These are phyloP conservation scores for Xyrauchen texanus DNA, from an alignment of 2,113 vertebrate species.

Conservation along the genomic window DNA sequence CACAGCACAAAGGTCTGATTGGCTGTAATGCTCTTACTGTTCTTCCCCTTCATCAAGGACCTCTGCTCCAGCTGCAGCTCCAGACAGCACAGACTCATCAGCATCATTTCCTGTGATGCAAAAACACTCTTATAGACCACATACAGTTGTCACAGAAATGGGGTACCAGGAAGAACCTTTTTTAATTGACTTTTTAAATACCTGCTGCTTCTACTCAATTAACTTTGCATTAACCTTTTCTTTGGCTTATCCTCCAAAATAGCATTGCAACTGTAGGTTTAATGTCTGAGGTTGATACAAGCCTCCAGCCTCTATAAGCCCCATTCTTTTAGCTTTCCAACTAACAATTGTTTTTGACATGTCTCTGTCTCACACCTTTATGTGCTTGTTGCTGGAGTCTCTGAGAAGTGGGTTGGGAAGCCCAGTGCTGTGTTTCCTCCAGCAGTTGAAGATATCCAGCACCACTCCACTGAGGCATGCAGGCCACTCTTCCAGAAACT, in stretches of 20 bases:
- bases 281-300: too few species aligned
- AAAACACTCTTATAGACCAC: neutral
- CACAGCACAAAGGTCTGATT: neutral
- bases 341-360: too few species aligned
- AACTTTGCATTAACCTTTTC: too few species aligned
- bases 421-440: slow-evolving; percentile 90
- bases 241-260: too few species aligned
- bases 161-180: too few species aligned
- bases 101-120: slow-evolving; percentile 86
- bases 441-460: slow-evolving; percentile 84
- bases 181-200: too few species aligned
- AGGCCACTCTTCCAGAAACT: slow-evolving; percentile 89
- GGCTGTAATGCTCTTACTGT: slow-evolving; percentile 69
- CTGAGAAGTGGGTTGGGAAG: slow-evolving; percentile 90
- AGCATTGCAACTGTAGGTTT: too few species aligned
- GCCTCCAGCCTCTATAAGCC: too few species aligned
- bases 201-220: too few species aligned
- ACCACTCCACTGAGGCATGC: slow-evolving; percentile 83
- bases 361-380: slow-evolving; percentile 72
- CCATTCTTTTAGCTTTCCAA: too few species aligned
- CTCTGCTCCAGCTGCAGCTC: slow-evolving; percentile 94
- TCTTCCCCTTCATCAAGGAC: slow-evolving; percentile 87
- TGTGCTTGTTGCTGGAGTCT: slow-evolving; percentile 87
- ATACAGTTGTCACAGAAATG: neutral
- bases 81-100: slow-evolving; percentile 94